Evolutionary conservation across 2,113 vertebrate species (phyloP).

Genomic region (Bombycilla garrulus): DNA sequence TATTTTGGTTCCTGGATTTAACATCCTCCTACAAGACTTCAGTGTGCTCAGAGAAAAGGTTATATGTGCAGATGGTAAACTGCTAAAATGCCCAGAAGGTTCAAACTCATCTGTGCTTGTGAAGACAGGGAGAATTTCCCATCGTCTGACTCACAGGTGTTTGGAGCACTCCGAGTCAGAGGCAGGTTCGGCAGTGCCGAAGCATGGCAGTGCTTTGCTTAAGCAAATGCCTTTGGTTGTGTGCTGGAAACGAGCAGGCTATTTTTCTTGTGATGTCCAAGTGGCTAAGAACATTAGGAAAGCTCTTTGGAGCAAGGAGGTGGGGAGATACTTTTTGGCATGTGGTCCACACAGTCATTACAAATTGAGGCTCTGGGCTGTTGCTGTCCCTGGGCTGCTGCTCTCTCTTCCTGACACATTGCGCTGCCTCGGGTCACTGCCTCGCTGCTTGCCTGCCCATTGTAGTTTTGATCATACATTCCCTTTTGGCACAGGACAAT

Average conservation of each 20-base stretch:
- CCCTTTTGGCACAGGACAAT: constrained; percentile 61
- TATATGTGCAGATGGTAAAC: constrained; percentile 79
- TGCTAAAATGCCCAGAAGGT: constrained; percentile 80
- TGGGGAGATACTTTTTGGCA: constrained; percentile 64
- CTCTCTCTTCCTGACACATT: constrained; percentile 64
- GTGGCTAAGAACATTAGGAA: constrained; percentile 57
- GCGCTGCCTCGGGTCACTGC: constrained; percentile 66
- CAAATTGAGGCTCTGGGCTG: constrained; percentile 65
- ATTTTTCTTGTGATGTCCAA: constrained; percentile 64
- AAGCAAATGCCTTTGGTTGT: constrained; percentile 69
- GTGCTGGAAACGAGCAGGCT: constrained; percentile 23
- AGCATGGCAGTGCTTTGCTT: not conserved
- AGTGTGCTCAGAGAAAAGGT: constrained; percentile 61
- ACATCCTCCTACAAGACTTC: constrained; percentile 75
- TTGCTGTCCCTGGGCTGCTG: constrained; percentile 66
- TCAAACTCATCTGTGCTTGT: constrained; percentile 73
- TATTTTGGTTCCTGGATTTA: constrained; percentile 71
- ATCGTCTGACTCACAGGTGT: constrained; percentile 76
- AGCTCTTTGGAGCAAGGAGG: constrained; percentile 57
- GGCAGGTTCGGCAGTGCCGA: constrained; percentile 53
- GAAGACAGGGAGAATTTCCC: constrained; percentile 66
- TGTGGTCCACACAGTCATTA: constrained; percentile 37
- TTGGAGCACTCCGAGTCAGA: constrained; percentile 65
- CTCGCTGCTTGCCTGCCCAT: constrained; percentile 61
- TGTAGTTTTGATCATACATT: constrained; percentile 60